Percentiles rank a stretch among this genome's conserved stretches.
These are phyloP conservation scores for Alcis repandata DNA, from an alignment of 2,888 invertebrate species.

Conservation along the genomic window DNA sequence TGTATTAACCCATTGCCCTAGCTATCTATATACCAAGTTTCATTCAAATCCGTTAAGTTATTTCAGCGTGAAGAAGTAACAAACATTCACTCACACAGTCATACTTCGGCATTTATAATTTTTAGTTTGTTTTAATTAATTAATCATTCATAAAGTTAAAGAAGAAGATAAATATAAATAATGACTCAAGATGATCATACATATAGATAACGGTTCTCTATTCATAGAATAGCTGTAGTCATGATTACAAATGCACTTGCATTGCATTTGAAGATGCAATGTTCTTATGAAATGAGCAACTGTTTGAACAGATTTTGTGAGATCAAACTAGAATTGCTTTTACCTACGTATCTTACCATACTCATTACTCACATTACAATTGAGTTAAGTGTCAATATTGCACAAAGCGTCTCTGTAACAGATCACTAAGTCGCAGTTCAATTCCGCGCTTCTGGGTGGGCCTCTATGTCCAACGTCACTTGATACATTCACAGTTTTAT, in stretches of 20 bases:
- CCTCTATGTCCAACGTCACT: neutral
- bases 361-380: neutral
- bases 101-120: neutral
- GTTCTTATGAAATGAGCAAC: slow-evolving; percentile 23
- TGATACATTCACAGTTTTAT: slow-evolving; percentile 1
- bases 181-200: slow-evolving; percentile 14
- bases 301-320: slow-evolving; percentile 20
- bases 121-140: neutral
- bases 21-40: too few species aligned
- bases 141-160: slow-evolving; percentile 5
- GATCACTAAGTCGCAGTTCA: neutral
- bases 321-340: slow-evolving; percentile 3
- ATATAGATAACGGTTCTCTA: slow-evolving; percentile 13
- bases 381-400: slow-evolving; percentile 1
- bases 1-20: too few species aligned
- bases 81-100: too few species aligned
- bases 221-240: slow-evolving; percentile 18
- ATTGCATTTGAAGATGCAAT: slow-evolving; percentile 22
- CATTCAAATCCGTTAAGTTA: too few species aligned
- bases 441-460: slow-evolving; percentile 4
- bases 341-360: too few species aligned
- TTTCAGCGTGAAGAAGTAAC: too few species aligned
- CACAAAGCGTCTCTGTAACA: neutral
- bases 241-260: slow-evolving; percentile 16
- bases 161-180: slow-evolving; percentile 18